phyloP scores from a whole-genome alignment of 2,888 invertebrate species.

The Aspidiotus rigidus region DNA sequence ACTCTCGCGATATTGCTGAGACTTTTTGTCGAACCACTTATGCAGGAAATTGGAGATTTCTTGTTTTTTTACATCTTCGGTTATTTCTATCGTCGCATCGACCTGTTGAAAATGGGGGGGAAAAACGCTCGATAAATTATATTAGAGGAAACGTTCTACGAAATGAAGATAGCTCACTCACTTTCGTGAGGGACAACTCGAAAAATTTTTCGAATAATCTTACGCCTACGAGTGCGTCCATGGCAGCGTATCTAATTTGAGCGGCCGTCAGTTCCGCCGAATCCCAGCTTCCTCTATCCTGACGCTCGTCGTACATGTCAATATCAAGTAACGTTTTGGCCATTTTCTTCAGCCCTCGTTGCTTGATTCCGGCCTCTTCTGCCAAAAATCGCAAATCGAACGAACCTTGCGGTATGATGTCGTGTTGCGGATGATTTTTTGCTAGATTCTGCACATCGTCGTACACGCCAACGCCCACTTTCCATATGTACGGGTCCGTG shows the following conservation, averaged over 20 bases:
- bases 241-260: slow-evolving; percentile 22
- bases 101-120: no score
- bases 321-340: slow-evolving; percentile 3
- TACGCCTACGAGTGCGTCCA: slow-evolving; percentile 22
- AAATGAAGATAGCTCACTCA: not conserved
- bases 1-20: no score
- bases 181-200: not conserved
- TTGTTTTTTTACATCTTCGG: no score
- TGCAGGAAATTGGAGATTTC: no score
- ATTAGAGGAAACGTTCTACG: no score
- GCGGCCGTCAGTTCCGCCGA: slow-evolving; percentile 7
- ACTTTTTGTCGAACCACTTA: no score
- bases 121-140: no score
- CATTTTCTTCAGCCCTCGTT: slow-evolving; percentile 15
- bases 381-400: slow-evolving; percentile 25
- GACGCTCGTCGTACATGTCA: not conserved
- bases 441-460: slow-evolving; percentile 15
- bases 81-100: no score
- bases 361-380: not conserved
- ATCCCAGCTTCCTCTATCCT: slow-evolving; percentile 7
- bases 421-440: not conserved
- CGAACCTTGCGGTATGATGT: not conserved
- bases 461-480: slow-evolving; percentile 24
- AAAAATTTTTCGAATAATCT: slow-evolving; percentile 17
- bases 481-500: slow-evolving; percentile 16